Evolutionary conservation across 2,113 vertebrate species (phyloP), one percentile per base, ranked within the genome.

Genomic region (Orthochromis malagaraziensis): DNA sequence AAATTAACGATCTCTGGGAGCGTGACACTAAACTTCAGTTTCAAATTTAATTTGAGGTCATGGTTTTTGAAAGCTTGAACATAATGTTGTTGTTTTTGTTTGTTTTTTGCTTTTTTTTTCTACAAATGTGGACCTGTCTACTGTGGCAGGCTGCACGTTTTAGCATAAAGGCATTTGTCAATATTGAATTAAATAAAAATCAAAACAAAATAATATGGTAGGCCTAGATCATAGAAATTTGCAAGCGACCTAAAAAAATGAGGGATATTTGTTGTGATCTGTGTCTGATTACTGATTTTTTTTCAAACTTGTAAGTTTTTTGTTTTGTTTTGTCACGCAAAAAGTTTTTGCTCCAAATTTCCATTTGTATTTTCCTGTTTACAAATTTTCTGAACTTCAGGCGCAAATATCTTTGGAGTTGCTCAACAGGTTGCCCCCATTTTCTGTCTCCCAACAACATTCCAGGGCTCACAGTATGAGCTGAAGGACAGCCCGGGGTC

Each of bases 401-500:
- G 33, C 16, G 26, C 10, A 60, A 82, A 55, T 45, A 4, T 33
- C 58, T 87, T 53, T 21, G 6, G 16, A 82, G n/a, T 51, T 31
- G 17, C 51, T 93, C 89, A 93, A 92, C 84, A 93, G 93, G 91
- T 93, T 92, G 88, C 84, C 8, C 42, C 33, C 83, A 21, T 38
- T 38, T 38, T 14, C 85, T 91, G 19, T 57, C 81, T 84, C 88
- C 84, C 87, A 6, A 68, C 6, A n/a, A 51, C 57, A 90, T 33
- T 88, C 79, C 95, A 99, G 99, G 97, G 98, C 83, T 98, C 98
- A 10, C 99, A 99, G 93, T 99, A 99, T 47, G 99, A 99, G 93
- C 88, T 99, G 92, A 99, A 99, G 96, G 99, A 99, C 89, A 98
- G 97, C 89, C 98, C 98, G 2, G 98, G 98, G 3, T 97, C 97